A percentile compares a stretch with the other conserved stretches of the same genome.
Evolutionary conservation across 2,797 vertebrate species (phyloP).

Genomic region (Glossophaga mutica): DNA sequence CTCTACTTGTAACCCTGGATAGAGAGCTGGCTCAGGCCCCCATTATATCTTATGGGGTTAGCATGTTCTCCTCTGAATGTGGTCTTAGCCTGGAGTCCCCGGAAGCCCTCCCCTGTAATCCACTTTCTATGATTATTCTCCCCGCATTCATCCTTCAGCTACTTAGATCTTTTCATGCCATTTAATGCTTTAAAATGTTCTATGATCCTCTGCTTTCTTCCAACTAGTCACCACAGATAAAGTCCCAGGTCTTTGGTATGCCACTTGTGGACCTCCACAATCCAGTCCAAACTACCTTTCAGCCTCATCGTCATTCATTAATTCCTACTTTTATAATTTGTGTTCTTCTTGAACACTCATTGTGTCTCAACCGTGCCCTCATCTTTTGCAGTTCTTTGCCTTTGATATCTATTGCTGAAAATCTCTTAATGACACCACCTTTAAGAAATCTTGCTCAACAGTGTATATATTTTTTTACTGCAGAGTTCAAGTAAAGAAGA

Average conservation of each 20-base stretch:
- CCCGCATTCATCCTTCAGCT: neutral
- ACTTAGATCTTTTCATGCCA: neutral
- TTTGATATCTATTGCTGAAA: neutral
- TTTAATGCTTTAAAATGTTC: neutral
- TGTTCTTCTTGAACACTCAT: neutral
- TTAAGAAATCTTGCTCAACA: neutral
- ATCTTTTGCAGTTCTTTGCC: neutral
- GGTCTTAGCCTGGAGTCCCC: neutral
- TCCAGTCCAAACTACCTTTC: neutral
- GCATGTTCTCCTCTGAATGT: neutral
- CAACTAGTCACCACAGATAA: neutral
- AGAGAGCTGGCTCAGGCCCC: neutral
- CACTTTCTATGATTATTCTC: neutral
- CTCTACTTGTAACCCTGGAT: neutral
- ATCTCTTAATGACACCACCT: neutral
- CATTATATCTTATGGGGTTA: neutral
- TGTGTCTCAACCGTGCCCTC: neutral
- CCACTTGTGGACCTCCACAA: neutral
- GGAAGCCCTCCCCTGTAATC: neutral
- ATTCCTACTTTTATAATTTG: neutral
- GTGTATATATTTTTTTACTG: neutral
- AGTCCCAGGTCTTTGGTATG: neutral
- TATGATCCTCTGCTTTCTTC: neutral
- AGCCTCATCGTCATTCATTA: neutral
- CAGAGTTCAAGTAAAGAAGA: neutral